Percentiles rank a stretch among this genome's conserved stretches.
These are phyloP conservation scores for Phymastichus coffea DNA, from an alignment of 1,140 invertebrate species.

Conservation along the genomic window DNA sequence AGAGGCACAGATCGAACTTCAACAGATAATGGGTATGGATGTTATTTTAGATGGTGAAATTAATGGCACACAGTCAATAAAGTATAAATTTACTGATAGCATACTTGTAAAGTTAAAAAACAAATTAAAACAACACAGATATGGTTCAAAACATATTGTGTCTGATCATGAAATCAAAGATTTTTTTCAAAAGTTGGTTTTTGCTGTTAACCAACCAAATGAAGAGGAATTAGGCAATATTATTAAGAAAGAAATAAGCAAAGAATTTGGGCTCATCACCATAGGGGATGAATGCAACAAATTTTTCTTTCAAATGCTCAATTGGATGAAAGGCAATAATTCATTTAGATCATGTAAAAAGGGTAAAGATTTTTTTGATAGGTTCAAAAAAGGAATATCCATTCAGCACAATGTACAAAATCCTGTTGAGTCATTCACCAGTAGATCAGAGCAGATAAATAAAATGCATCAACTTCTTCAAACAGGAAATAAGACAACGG, in stretches of 20 bases:
- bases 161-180: too few relatives aligned
- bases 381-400: not conserved
- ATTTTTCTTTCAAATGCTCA: not conserved
- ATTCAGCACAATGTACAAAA: not conserved
- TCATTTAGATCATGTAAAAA: not conserved
- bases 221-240: not conserved
- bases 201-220: not conserved
- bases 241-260: not conserved
- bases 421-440: not conserved
- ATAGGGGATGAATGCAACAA: not conserved
- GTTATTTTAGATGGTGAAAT: not conserved
- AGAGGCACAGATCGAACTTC: not conserved
- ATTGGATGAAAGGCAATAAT: not conserved
- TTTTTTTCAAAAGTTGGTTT: not conserved
- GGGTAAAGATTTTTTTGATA: conserved; percentile 8
- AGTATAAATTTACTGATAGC: not conserved
- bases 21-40: not conserved
- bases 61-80: not conserved
- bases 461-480: not conserved
- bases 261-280: not conserved
- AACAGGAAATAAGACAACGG: not conserved
- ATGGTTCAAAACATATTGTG: too few relatives aligned
- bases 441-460: not conserved
- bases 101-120: not conserved
- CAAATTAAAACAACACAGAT: not conserved